Evolutionary conservation across 2,113 vertebrate species (phyloP).

Genomic region (Psilopsiagon aymara): DNA sequence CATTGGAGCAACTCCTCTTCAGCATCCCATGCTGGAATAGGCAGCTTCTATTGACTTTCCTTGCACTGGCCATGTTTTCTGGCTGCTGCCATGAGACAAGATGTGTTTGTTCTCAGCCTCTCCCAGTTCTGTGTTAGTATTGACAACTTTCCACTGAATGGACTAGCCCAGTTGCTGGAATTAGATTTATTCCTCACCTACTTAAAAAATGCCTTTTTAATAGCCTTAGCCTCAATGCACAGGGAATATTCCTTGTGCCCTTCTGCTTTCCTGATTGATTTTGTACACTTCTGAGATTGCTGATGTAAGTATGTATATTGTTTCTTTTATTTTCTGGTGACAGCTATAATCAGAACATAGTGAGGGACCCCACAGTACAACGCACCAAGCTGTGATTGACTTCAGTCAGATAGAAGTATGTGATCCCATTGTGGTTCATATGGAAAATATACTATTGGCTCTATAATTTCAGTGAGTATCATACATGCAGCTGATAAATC

Average conservation of each 20-base stretch:
- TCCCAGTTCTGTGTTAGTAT: not conserved
- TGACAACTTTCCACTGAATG: not conserved
- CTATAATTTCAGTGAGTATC: no score
- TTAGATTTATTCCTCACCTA: not conserved
- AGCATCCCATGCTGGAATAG: not conserved
- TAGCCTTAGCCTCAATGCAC: accelerated
- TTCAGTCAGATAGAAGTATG: accelerated
- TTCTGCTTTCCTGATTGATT: not conserved
- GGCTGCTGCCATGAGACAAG: not conserved
- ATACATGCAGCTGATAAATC: not conserved
- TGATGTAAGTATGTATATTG: no score
- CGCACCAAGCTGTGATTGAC: no score
- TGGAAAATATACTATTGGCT: not conserved
- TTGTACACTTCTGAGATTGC: not conserved
- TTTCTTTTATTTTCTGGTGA: not conserved
- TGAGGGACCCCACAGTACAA: not conserved
- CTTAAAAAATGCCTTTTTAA: not conserved
- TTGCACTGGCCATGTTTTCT: not conserved
- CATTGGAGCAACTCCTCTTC: accelerated
- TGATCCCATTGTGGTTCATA: not conserved
- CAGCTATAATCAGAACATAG: not conserved
- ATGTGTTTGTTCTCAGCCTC: not conserved
- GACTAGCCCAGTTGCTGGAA: not conserved
- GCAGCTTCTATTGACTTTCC: not conserved
- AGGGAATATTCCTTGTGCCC: not conserved